These are phyloP conservation scores for Orthosia gothica DNA, from an alignment of 2,888 invertebrate genomes.

Conservation along the genomic window DNA sequence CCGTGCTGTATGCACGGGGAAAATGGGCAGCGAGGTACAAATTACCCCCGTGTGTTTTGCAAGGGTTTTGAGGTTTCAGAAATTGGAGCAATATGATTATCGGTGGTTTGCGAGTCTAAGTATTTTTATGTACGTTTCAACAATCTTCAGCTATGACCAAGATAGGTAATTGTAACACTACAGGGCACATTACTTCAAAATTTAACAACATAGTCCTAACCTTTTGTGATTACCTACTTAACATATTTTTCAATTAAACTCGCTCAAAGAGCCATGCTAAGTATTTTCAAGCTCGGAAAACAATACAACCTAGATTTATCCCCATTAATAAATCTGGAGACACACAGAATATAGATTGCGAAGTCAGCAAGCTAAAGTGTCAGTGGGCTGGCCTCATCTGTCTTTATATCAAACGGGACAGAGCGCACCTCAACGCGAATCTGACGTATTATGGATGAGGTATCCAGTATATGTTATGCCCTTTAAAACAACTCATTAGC, in stretches of 20 bases:
- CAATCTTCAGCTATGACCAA: background rate
- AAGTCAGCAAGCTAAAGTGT: conserved; percentile 5
- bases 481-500: background rate
- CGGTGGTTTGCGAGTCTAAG: background rate
- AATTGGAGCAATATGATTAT: conserved; percentile 12
- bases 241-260: too few species aligned
- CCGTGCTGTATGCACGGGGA: conserved; percentile 70
- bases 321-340: too few species aligned
- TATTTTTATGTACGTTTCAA: conserved; percentile 7
- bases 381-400: background rate
- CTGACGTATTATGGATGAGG: background rate
- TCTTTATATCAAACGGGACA: conserved; percentile 6
- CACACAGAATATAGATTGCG: background rate
- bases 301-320: too few species aligned
- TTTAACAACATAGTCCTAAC: too few species aligned
- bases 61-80: conserved; percentile 43
- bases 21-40: conserved; percentile 66
- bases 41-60: conserved; percentile 61
- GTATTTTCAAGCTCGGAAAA: too few species aligned
- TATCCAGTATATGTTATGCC: background rate
- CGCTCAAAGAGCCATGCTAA: too few species aligned
- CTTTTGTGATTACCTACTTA: too few species aligned
- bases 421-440: background rate
- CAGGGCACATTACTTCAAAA: too few species aligned
- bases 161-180: too few species aligned